phyloP scores from a whole-genome alignment of 2,888 invertebrate genomes.

The Xestia ashworthii region DNA sequence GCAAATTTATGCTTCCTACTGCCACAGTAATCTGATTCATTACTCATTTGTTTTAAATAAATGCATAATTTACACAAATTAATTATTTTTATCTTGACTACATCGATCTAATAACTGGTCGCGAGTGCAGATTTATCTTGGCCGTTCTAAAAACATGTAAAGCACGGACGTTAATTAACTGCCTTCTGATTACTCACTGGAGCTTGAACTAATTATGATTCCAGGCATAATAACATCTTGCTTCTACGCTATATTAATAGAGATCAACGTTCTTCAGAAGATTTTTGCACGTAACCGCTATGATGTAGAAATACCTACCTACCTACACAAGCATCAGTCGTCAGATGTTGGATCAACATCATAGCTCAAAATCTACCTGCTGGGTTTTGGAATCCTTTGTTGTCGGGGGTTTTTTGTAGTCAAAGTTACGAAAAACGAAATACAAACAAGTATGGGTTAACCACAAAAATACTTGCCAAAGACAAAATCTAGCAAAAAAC shows the following conservation, averaged over 20 bases:
- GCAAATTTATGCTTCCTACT: slow-evolving; percentile 33
- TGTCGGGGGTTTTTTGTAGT: slow-evolving; percentile 16
- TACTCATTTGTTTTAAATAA: slow-evolving; percentile 53
- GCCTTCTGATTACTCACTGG: slow-evolving; percentile 64
- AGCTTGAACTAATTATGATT: slow-evolving; percentile 68
- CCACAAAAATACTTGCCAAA: slow-evolving; percentile 27
- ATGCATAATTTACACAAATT: slow-evolving; percentile 34
- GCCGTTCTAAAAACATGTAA: slow-evolving; percentile 51
- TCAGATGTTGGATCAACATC: neutral
- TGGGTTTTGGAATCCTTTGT: slow-evolving; percentile 42
- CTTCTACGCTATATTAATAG: slow-evolving; percentile 39
- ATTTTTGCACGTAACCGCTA: slow-evolving; percentile 38
- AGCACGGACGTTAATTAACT: slow-evolving; percentile 63
- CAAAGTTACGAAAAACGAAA: neutral
- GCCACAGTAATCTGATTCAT: slow-evolving; percentile 40
- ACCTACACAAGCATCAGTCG: neutral
- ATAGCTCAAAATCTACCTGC: slow-evolving; percentile 41
- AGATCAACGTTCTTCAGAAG: slow-evolving; percentile 27
- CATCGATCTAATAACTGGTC: slow-evolving; percentile 49
- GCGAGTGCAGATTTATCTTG: slow-evolving; percentile 44
- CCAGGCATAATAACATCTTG: slow-evolving; percentile 54
- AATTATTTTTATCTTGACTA: slow-evolving; percentile 57
- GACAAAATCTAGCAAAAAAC: slow-evolving; percentile 10
- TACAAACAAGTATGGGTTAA: neutral
- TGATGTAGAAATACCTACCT: neutral